Evolutionary conservation across 1,140 invertebrate genomes (phyloP).

Genomic region (Ctenoplectra terminalis): DNA sequence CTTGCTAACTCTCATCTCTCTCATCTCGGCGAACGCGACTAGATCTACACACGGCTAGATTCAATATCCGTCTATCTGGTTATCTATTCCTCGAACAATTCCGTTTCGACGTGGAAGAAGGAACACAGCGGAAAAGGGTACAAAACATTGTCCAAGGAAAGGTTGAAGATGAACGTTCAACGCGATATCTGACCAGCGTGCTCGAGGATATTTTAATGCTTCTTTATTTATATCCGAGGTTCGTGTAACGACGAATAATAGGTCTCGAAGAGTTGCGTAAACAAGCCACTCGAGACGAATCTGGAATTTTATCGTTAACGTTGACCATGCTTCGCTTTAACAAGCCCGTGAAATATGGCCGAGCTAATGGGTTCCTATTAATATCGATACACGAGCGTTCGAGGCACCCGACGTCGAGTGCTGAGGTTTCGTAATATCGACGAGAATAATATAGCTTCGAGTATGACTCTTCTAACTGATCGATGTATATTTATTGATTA

Average conservation of each 20-base stretch:
- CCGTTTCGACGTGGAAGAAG: constrained; percentile 9
- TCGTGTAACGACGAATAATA: not conserved
- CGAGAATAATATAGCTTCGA: not conserved
- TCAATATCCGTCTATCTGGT: constrained; percentile 46
- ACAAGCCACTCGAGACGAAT: constrained; percentile 8
- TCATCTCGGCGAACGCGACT: constrained; percentile 28
- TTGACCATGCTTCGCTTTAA: constrained; percentile 26
- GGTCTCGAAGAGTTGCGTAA: not conserved
- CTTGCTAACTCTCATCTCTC: not conserved
- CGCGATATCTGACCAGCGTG: constrained; percentile 2
- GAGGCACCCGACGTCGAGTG: not conserved
- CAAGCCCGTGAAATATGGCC: constrained; percentile 32
- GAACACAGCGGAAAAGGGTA: not conserved
- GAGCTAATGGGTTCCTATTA: constrained; percentile 42
- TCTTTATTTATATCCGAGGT: not conserved
- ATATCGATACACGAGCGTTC: constrained; percentile 7
- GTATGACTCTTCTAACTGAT: not conserved
- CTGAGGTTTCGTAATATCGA: not conserved
- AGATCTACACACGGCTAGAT: constrained; percentile 40
- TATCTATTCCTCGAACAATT: constrained; percentile 30
- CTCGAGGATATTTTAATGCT: constrained; percentile 22
- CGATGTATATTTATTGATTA: too few species aligned
- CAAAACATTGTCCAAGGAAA: not conserved
- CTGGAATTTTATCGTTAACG: constrained; percentile 38
- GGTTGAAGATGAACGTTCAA: not conserved